Evolutionary conservation across 1,140 invertebrate genomes (phyloP), one percentile per base, ranked within the genome.

Genomic region (Dendroctonus ponderosae): DNA sequence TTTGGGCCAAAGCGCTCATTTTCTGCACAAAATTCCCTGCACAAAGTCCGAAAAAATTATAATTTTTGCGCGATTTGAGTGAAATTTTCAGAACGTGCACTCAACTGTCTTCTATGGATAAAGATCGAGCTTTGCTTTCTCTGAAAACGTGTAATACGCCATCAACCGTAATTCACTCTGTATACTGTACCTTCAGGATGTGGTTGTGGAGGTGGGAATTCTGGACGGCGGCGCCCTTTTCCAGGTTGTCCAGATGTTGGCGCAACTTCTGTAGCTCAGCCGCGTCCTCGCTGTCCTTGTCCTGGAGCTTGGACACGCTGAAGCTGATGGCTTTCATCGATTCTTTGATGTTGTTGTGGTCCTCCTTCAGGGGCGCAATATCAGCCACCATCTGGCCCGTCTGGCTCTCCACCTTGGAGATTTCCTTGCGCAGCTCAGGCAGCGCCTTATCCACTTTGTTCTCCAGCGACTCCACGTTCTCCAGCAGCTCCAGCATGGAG

Each of bases 281-380:
- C 9, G 82, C 81, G 68, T 86, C 82, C n/a, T 75, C 69, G 39
- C 81, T 80, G 6, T 80, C 77, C 59, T 81, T 82, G 66, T 91
- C 88, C 69, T 91, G 88, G 48, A 90, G 77, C 42, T 88, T 87
- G 40, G 89, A 91, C 0, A 91, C 86, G 56, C 87, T 89, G 0
- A 89, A 87, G 15, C 88, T 86, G 67, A 92, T 83, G 0, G 90
- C 89, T 74, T 91, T 90, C 14, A 91, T 83, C 0, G 88, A 87
- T 42, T 86, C 82, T 5, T 86, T 85, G 43, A 89, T 78, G 77
- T 90, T 91, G n/a, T 85, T 85, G 66, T 89, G 83, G 60, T 92
- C 87, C 71, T 93, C 91, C 37, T 88, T 87, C 14, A 91, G 77
- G 61, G 89, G 77, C n/a, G 86, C 86, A 5, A 89, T 79, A 59